Evolutionary conservation across 2,888 invertebrate genomes (phyloP).

Genomic region (Dioctria linearis): DNA sequence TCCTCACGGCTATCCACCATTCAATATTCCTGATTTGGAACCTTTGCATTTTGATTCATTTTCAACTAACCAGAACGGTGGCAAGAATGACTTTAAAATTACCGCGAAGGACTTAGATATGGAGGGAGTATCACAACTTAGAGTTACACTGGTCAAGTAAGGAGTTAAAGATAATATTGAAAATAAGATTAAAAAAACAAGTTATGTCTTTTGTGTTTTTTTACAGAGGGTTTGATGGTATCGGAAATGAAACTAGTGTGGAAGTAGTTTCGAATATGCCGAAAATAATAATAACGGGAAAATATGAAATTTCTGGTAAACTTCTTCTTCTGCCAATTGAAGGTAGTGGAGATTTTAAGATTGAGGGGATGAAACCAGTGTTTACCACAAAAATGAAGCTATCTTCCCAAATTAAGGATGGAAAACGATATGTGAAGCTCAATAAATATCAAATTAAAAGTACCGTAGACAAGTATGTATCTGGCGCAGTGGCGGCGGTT

Average conservation of each 20-base stretch:
- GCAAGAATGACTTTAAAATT: not conserved
- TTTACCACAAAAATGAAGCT: not conserved
- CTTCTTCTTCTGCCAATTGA: not conserved
- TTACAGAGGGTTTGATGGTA: not conserved
- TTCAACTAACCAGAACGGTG: not conserved
- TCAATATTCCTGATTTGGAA: not conserved
- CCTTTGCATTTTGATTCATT: not conserved
- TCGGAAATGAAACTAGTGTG: not conserved
- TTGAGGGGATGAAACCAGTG: not conserved
- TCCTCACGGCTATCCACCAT: constrained; percentile 3
- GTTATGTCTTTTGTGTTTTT: not conserved
- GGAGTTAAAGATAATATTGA: not conserved
- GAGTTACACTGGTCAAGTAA: not conserved
- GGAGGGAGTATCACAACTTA: not conserved
- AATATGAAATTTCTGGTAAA: not conserved
- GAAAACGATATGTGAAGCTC: not conserved
- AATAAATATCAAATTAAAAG: not conserved
- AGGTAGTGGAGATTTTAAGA: not conserved
- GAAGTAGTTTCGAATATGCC: not conserved
- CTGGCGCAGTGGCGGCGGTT: not conserved
- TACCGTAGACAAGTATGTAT: not conserved
- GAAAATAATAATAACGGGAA: not conserved
- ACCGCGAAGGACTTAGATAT: not conserved
- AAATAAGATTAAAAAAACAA: too few relatives aligned
- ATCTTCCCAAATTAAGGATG: not conserved